These are phyloP conservation scores for Spinus olivaceus DNA, from an alignment of 2,797 vertebrate genomes.

Conservation along the genomic window DNA sequence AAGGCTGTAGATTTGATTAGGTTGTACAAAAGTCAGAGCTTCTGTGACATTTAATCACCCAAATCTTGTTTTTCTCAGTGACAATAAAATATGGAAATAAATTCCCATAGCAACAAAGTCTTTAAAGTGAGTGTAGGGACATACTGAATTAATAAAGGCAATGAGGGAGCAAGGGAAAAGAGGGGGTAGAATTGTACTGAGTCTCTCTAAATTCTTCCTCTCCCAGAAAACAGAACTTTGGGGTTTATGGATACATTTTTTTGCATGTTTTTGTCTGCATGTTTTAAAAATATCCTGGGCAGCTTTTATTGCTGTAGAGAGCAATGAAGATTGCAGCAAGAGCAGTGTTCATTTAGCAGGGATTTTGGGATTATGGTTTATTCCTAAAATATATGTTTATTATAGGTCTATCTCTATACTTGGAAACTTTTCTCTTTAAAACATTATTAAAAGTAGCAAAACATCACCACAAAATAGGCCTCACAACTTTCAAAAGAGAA, in stretches of 20 bases:
- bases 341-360: slow-evolving; percentile 4
- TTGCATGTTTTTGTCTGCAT: slow-evolving; percentile 17
- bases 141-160: slow-evolving; percentile 55
- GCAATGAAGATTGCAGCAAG: not conserved
- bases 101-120: slow-evolving; percentile 5
- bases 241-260: slow-evolving; percentile 19
- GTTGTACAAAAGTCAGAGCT: slow-evolving; percentile 14
- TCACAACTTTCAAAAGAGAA: not conserved
- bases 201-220: slow-evolving; percentile 25
- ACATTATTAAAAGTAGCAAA: slow-evolving; percentile 19
- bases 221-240: slow-evolving; percentile 15
- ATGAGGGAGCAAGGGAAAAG: not conserved
- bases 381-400: not conserved
- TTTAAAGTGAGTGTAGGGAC: slow-evolving; percentile 5
- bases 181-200: not conserved
- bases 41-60: slow-evolving; percentile 30
- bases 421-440: slow-evolving; percentile 10
- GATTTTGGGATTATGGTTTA: slow-evolving; percentile 12
- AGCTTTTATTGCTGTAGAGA: not conserved
- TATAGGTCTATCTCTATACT: not conserved
- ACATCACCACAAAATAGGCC: not conserved
- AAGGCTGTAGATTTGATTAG: not conserved
- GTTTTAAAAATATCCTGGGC: slow-evolving; percentile 6
- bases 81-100: slow-evolving; percentile 46
- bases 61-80: slow-evolving; percentile 3